Evolutionary conservation across 2,797 vertebrate species (phyloP).

Genomic region (Miichthys miiuy): DNA sequence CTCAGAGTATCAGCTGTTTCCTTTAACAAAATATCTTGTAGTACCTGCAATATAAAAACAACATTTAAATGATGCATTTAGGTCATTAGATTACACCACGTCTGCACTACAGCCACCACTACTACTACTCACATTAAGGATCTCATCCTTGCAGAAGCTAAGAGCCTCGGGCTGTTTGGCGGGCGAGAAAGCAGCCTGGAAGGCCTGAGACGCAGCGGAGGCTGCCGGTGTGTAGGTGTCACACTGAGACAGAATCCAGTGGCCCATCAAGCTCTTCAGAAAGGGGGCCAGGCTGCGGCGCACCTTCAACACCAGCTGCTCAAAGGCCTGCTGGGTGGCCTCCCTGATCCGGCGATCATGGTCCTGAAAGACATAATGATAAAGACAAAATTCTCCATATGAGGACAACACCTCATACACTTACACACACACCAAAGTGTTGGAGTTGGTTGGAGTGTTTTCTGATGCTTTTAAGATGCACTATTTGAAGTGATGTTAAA

Average conservation of each 20-base stretch:
- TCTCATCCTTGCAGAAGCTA: slow-evolving; percentile 96
- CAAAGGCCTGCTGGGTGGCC: slow-evolving; percentile 95
- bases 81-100: background rate
- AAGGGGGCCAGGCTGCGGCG: slow-evolving; percentile 95
- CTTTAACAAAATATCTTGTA: slow-evolving; percentile 95
- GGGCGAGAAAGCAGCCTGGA: slow-evolving; percentile 94
- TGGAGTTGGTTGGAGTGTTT: background rate
- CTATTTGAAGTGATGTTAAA: background rate
- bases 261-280: slow-evolving; percentile 96
- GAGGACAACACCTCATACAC: slow-evolving; percentile 3
- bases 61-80: background rate
- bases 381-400: slow-evolving; percentile 7
- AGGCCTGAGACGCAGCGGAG: slow-evolving; percentile 91
- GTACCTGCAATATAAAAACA: slow-evolving; percentile 82
- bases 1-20: slow-evolving; percentile 95
- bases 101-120: background rate
- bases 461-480: background rate
- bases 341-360: slow-evolving; percentile 96
- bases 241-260: slow-evolving; percentile 97
- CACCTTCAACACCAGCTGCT: slow-evolving; percentile 96
- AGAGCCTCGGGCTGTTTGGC: slow-evolving; percentile 95
- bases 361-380: slow-evolving; percentile 84
- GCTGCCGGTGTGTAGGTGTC: slow-evolving; percentile 94
- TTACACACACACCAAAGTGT: background rate
- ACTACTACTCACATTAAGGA: slow-evolving; percentile 89